Evolutionary conservation across 1,140 invertebrate species (phyloP).

Genomic region (Theocolax elegans): DNA sequence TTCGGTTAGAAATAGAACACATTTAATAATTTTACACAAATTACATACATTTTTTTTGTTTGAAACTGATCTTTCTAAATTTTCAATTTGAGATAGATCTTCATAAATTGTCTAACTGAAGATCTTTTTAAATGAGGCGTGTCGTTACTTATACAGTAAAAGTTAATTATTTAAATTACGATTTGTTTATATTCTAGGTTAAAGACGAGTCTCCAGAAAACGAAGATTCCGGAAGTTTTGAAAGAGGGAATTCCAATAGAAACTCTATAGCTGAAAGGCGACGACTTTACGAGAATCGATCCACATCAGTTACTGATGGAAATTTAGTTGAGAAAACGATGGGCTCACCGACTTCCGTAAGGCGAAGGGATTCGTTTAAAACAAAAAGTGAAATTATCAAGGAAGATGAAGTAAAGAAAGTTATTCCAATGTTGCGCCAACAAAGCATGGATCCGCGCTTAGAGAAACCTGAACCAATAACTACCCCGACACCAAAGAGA

Average conservation of each 20-base stretch:
- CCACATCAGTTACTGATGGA: conserved; percentile 69
- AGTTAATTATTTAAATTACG: too few relatives aligned
- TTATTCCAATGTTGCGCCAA: conserved; percentile 67
- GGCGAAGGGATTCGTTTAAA: conserved; percentile 73
- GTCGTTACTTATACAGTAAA: too few relatives aligned
- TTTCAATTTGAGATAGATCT: too few relatives aligned
- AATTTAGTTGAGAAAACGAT: conserved; percentile 74
- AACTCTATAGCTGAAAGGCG: conserved; percentile 82
- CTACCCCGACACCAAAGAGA: conserved; percentile 74
- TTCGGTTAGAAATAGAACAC: too few relatives aligned
- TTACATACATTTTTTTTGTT: too few relatives aligned
- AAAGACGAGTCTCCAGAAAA: conserved; percentile 65
- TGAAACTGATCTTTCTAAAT: too few relatives aligned
- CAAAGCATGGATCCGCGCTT: conserved; percentile 67
- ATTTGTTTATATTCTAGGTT: conserved; percentile 51
- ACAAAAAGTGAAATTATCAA: conserved; percentile 67
- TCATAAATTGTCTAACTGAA: too few relatives aligned
- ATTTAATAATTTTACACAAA: too few relatives aligned
- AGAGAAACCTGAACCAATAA: conserved; percentile 63
- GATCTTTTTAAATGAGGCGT: too few relatives aligned
- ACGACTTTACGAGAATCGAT: conserved; percentile 79
- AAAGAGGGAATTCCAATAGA: conserved; percentile 70
- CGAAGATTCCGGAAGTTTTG: conserved; percentile 66
- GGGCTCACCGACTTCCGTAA: conserved; percentile 77
- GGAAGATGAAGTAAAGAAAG: conserved; percentile 70